Conservation (phyloP, 2,888 invertebrate genomes). For the Geophilus truncorum region DNA sequence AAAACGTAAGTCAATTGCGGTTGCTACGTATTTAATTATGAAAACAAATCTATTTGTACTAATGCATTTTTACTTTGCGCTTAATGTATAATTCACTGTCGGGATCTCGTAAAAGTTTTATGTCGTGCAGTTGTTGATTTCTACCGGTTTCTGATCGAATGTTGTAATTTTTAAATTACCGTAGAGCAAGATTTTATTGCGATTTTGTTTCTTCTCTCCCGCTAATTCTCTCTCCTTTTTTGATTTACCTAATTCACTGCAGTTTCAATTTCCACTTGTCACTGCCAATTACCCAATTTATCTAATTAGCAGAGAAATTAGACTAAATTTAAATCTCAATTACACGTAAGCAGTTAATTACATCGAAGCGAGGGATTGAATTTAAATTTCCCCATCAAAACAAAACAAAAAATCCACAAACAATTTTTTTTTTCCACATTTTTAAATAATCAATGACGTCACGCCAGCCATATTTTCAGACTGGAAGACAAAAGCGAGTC, state of each 20-base stretch:
- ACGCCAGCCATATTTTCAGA: not conserved
- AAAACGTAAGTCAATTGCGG: not conserved
- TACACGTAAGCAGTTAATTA: not conserved
- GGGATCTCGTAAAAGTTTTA: not conserved
- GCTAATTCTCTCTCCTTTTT: not conserved
- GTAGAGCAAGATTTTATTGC: not conserved
- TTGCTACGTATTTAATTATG: constrained; percentile 11
- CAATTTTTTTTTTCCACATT: not conserved
- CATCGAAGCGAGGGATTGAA: not conserved
- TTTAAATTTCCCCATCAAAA: too few species aligned
- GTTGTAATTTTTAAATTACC: not conserved
- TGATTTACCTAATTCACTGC: not conserved
- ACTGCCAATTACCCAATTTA: not conserved
- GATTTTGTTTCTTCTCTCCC: not conserved
- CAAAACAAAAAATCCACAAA: not conserved
- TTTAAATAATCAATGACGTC: not conserved
- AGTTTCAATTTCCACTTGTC: not conserved
- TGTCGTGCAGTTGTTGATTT: not conserved
- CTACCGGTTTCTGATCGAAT: not conserved
- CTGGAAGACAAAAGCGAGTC: not conserved
- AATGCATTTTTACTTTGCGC: not conserved
- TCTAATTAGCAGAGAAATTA: not conserved
- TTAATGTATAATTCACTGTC: not conserved
- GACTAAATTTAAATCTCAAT: not conserved
- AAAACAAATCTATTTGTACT: constrained; percentile 12